Evolutionary conservation across 2,888 invertebrate genomes (phyloP).

Genomic region (Rhagonycha lutea): DNA sequence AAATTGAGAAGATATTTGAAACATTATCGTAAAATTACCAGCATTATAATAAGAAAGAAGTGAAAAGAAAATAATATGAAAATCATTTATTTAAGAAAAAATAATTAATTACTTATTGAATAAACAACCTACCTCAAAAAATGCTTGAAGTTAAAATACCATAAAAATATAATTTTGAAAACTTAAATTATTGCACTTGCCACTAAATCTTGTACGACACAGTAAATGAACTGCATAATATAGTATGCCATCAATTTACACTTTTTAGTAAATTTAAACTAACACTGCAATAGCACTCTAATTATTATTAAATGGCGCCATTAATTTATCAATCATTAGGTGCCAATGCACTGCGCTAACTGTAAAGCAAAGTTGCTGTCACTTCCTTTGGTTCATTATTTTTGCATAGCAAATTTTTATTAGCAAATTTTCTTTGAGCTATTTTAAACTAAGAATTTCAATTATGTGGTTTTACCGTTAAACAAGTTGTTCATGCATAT

Average conservation of each 20-base stretch:
- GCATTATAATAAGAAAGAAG: too few species aligned
- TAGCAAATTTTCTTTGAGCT: constrained; percentile 8
- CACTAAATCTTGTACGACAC: neutral
- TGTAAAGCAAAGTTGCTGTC: neutral
- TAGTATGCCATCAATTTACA: neutral
- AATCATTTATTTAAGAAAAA: neutral
- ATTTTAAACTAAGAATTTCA: constrained; percentile 8
- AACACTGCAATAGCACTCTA: neutral
- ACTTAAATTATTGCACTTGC: neutral
- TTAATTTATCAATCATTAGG: neutral
- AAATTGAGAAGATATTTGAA: too few species aligned
- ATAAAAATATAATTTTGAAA: neutral
- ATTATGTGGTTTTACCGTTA: constrained; percentile 1
- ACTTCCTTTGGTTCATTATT: constrained; percentile 2
- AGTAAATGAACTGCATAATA: neutral
- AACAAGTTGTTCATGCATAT: neutral
- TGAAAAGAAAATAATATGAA: too few species aligned
- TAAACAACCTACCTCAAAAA: neutral
- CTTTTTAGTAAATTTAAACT: neutral
- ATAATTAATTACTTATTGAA: neutral
- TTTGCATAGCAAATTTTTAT: constrained; percentile 7
- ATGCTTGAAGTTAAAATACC: neutral
- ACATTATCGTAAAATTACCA: too few species aligned
- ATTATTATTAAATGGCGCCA: neutral
- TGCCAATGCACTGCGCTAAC: neutral